phyloP scores from a whole-genome alignment of 2,797 vertebrate genomes.

The Simalia tracyae region DNA sequence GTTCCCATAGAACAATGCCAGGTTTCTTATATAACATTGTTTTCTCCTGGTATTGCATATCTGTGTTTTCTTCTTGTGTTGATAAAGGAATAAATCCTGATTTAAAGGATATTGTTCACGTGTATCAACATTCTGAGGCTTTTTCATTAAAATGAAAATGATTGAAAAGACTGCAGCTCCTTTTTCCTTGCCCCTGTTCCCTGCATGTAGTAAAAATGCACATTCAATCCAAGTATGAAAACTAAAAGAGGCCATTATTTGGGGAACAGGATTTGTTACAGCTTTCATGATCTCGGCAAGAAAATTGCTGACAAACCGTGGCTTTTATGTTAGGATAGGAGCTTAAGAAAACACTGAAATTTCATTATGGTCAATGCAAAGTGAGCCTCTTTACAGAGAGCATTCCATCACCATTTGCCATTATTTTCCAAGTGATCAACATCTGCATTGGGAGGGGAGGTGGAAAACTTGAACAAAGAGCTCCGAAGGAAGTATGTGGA shows the following conservation, averaged over 20 bases:
- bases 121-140: background rate
- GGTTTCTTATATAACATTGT: constrained; percentile 12
- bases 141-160: background rate
- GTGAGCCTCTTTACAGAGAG: background rate
- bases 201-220: constrained; percentile 2
- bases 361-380: background rate
- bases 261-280: constrained; percentile 5
- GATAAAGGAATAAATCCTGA: constrained; percentile 2
- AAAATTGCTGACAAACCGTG: background rate
- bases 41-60: background rate
- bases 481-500: background rate
- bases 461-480: background rate
- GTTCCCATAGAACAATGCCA: background rate
- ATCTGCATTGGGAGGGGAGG: background rate
- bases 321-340: background rate
- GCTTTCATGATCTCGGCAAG: background rate
- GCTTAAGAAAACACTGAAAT: background rate
- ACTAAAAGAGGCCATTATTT: background rate
- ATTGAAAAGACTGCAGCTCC: background rate
- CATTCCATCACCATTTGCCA: background rate
- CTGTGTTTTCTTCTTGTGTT: background rate
- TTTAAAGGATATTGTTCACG: constrained; percentile 18
- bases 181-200: background rate
- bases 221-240: background rate
- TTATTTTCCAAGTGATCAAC: background rate